Evolutionary conservation across 1,140 invertebrate genomes (phyloP).

Genomic region (Arctopsyche grandis): DNA sequence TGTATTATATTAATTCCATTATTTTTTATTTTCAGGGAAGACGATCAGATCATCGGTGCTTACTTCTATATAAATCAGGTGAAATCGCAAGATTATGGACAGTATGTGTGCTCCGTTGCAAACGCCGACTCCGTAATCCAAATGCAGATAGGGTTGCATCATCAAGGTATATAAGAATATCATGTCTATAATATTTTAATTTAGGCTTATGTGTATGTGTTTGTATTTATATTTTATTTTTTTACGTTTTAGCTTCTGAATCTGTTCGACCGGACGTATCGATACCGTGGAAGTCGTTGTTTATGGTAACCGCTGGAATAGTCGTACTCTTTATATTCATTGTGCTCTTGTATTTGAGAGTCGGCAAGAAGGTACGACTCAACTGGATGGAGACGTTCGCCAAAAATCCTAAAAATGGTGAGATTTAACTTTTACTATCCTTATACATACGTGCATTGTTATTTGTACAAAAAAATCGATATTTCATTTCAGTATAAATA

Average conservation of each 20-base stretch:
- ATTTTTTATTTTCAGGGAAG: constrained; percentile 65
- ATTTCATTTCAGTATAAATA: too few relatives aligned
- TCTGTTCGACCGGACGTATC: constrained; percentile 8
- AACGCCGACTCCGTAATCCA: constrained; percentile 61
- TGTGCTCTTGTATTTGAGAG: constrained; percentile 37
- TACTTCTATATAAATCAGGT: constrained; percentile 73
- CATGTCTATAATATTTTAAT: neutral
- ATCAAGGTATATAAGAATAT: constrained; percentile 56
- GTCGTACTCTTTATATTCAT: constrained; percentile 20
- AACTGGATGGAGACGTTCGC: constrained; percentile 25
- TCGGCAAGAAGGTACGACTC: constrained; percentile 37
- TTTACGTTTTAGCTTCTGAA: constrained; percentile 38
- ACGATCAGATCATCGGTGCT: constrained; percentile 74
- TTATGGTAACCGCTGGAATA: neutral
- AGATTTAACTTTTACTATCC: neutral
- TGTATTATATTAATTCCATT: neutral
- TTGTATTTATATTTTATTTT: neutral
- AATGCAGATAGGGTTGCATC: constrained; percentile 62
- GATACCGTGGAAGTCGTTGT: constrained; percentile 46
- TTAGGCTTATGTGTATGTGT: neutral
- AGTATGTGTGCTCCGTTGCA: constrained; percentile 71
- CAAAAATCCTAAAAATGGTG: constrained; percentile 26
- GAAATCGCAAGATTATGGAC: constrained; percentile 72
- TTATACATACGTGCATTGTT: neutral
- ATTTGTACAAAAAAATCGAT: too few relatives aligned